phyloP scores from a whole-genome alignment of 2,113 vertebrate species.

The Cairina moschata region DNA sequence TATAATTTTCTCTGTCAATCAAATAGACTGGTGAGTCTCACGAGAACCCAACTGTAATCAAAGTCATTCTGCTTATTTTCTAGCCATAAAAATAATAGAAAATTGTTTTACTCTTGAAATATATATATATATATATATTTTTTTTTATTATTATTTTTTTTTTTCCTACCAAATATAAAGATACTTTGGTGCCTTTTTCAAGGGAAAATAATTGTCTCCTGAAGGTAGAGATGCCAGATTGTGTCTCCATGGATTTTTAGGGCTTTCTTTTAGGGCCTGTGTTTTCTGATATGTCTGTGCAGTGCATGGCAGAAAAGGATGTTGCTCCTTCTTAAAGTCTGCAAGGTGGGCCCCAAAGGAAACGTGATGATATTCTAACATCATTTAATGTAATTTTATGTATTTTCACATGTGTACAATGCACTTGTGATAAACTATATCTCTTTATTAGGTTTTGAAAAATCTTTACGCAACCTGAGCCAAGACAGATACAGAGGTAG shows the following conservation, averaged over 20 bases:
- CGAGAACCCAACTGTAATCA: neutral
- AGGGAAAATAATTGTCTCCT: neutral
- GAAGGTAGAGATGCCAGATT: neutral
- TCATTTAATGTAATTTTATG: neutral
- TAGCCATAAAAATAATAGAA: neutral
- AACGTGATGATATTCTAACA: neutral
- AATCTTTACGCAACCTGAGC: neutral
- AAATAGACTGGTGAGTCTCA: neutral
- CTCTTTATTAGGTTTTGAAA: neutral
- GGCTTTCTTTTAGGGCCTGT: neutral
- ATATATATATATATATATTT: too few species aligned
- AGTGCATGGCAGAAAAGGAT: neutral
- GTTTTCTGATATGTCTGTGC: neutral
- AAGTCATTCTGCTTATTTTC: slow-evolving; percentile 22
- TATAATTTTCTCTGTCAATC: neutral
- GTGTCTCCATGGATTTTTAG: neutral
- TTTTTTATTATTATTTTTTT: neutral
- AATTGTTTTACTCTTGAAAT: neutral
- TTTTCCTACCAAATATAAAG: neutral
- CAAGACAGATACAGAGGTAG: neutral
- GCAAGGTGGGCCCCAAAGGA: neutral
- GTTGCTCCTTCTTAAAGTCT: neutral
- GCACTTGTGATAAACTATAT: neutral
- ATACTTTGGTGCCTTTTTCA: neutral
- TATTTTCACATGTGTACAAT: neutral